These are phyloP conservation scores for Muscicapa striata DNA, from an alignment of 2,797 vertebrate species.

Conservation along the genomic window DNA sequence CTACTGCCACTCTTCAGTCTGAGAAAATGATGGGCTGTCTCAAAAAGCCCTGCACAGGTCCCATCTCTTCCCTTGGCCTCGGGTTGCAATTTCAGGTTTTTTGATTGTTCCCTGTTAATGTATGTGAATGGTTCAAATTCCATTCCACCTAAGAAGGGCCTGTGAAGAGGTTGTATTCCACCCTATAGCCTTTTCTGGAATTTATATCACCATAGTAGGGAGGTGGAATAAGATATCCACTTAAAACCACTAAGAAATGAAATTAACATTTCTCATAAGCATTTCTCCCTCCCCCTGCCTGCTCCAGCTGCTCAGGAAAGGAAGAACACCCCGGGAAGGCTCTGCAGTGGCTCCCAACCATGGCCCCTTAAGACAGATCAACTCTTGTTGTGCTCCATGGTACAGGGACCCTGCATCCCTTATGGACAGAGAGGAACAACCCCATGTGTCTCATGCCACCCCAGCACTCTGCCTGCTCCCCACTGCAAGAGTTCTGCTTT, in stretches of 20 bases:
- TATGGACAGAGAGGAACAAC: accelerated
- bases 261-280: neutral
- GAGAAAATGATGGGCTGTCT: neutral
- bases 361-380: accelerated
- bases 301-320: accelerated
- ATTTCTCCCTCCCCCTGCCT: neutral
- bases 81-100: neutral
- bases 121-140: neutral
- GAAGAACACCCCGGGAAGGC: neutral
- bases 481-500: neutral
- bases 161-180: neutral
- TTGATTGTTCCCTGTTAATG: neutral
- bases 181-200: neutral
- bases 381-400: neutral
- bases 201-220: conserved; percentile 17
- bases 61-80: neutral
- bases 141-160: conserved; percentile 35
- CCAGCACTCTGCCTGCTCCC: neutral
- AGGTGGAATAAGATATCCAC: conserved; percentile 44
- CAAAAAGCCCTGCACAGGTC: neutral
- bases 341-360: neutral
- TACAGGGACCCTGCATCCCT: accelerated
- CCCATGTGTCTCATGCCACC: neutral
- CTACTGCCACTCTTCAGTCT: neutral
- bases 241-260: neutral